Evolutionary conservation across 2,113 vertebrate species (phyloP).

Genomic region (Lamprotornis superbus): DNA sequence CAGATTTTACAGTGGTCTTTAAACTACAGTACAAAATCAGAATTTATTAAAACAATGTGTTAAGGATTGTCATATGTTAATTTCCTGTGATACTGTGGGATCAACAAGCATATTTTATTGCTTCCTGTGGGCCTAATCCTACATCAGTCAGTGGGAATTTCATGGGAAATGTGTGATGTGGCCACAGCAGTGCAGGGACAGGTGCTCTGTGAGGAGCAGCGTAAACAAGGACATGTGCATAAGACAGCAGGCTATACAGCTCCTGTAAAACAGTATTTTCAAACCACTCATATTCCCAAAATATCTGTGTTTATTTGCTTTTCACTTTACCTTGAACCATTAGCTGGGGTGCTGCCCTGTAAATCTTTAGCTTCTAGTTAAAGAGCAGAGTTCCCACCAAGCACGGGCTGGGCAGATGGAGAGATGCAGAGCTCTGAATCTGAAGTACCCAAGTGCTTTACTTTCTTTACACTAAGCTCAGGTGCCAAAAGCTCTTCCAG

Average conservation of each 20-base stretch:
- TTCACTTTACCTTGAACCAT: background rate
- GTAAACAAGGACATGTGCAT: accelerated
- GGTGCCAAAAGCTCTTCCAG: background rate
- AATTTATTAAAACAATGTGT: conserved; percentile 42
- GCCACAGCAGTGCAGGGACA: background rate
- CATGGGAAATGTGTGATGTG: background rate
- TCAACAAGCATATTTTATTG: conserved; percentile 26
- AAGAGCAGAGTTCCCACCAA: background rate
- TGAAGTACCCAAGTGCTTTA: background rate
- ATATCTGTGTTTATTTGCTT: background rate
- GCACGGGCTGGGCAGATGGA: accelerated
- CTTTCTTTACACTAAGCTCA: background rate
- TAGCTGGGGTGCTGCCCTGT: background rate
- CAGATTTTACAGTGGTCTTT: conserved; percentile 14
- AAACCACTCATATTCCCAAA: background rate
- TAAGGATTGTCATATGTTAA: conserved; percentile 30
- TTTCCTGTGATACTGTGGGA: conserved; percentile 49
- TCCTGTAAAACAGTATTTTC: background rate
- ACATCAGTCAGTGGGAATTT: background rate
- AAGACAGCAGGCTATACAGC: background rate
- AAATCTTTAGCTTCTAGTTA: background rate
- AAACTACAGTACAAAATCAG: background rate
- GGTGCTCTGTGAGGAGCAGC: background rate
- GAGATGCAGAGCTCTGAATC: background rate
- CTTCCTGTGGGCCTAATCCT: conserved; percentile 15